Percentiles rank a stretch among this genome's conserved stretches.
phyloP scores from a whole-genome alignment of 2,888 invertebrate species.

The Arctia plantaginis region DNA sequence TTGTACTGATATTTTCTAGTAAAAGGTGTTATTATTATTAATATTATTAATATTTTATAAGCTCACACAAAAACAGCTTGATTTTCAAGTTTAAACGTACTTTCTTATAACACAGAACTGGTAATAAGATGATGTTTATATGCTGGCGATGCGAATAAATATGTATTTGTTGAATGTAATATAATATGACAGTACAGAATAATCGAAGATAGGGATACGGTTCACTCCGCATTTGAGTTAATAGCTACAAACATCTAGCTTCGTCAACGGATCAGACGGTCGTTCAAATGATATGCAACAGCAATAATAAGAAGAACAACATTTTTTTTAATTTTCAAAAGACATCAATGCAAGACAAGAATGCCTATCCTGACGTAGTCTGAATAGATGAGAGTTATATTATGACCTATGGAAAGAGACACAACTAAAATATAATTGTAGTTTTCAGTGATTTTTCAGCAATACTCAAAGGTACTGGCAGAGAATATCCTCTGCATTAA shows the following conservation, averaged over 20 bases:
- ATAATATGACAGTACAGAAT: no score
- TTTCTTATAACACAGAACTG: background rate
- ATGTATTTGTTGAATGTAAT: background rate
- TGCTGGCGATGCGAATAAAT: background rate
- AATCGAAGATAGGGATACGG: no score
- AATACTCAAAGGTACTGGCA: background rate
- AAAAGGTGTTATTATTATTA: slow-evolving; percentile 19
- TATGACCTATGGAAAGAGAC: no score
- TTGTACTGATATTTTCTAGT: slow-evolving; percentile 20
- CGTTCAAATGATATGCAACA: no score
- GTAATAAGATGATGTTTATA: background rate
- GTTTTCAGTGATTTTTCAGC: background rate
- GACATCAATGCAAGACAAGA: no score
- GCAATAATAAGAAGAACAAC: no score
- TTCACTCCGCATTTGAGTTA: no score
- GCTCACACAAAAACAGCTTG: slow-evolving; percentile 4
- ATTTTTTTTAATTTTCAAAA: no score
- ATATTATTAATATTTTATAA: slow-evolving; percentile 13
- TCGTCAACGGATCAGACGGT: no score
- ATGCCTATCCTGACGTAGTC: no score
- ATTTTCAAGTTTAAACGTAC: slow-evolving; percentile 1
- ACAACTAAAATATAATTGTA: background rate
- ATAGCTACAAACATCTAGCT: no score
- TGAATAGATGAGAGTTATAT: no score
- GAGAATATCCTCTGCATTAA: background rate